Evolutionary conservation across 2,888 invertebrate species (phyloP).

Genomic region (Metalampra italica): DNA sequence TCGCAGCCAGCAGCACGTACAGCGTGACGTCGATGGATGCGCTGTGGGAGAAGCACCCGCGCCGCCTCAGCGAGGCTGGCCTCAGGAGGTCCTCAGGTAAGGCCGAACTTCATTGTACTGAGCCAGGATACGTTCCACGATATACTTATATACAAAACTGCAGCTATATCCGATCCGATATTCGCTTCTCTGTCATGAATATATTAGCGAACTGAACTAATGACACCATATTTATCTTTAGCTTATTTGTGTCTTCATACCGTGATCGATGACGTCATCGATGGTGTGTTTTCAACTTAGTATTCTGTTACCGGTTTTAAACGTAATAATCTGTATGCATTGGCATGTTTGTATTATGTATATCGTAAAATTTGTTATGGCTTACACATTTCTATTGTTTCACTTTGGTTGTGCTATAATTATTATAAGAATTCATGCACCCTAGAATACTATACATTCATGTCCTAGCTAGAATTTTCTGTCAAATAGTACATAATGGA

Average conservation of each 20-base stretch:
- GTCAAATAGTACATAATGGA: conserved; percentile 17
- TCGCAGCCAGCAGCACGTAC: conserved; percentile 76
- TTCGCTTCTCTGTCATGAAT: neutral
- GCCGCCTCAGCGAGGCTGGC: conserved; percentile 87
- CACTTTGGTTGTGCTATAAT: conserved; percentile 15
- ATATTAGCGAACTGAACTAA: neutral
- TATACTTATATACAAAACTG: no score
- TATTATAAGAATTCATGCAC: conserved; percentile 22
- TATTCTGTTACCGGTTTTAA: neutral
- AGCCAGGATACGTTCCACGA: conserved; percentile 23
- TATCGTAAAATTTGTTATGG: conserved; percentile 14
- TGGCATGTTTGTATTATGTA: neutral
- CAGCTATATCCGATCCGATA: neutral
- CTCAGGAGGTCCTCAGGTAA: conserved; percentile 87
- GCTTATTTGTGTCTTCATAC: neutral
- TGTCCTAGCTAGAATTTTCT: conserved; percentile 25
- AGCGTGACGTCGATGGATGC: conserved; percentile 84
- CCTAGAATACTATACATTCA: conserved; percentile 25
- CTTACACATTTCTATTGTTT: conserved; percentile 20
- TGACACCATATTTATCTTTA: neutral
- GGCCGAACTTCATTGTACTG: conserved; percentile 21
- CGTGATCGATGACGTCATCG: conserved; percentile 2
- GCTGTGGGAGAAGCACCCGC: conserved; percentile 85
- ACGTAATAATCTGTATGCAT: neutral
- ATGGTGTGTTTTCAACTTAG: neutral